phyloP scores from a whole-genome alignment of 2,888 invertebrate genomes.

The Cosmia pyralina region DNA sequence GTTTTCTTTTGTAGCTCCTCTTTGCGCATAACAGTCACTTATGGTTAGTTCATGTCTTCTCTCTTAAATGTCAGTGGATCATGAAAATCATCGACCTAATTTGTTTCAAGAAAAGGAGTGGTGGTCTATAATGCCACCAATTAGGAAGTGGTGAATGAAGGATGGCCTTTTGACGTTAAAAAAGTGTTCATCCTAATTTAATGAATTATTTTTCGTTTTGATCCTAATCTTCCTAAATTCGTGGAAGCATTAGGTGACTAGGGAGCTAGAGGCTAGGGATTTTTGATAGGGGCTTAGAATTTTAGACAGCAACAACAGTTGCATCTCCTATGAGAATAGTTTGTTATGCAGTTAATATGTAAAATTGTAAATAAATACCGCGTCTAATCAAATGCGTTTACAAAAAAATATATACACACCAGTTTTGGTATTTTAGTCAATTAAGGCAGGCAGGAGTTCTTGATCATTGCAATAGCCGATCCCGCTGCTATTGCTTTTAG shows the following conservation, averaged over 20 bases:
- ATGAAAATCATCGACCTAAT: not conserved
- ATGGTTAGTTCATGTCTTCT: not conserved
- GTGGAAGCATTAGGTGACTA: not conserved
- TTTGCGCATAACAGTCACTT: not conserved
- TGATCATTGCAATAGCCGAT: not conserved
- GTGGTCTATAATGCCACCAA: not conserved
- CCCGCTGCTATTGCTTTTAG: not conserved
- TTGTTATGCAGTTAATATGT: not conserved
- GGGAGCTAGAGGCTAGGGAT: too few relatives aligned
- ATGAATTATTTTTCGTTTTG: not conserved
- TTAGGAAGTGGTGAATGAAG: not conserved
- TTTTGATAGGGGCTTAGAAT: too few relatives aligned
- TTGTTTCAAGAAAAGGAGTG: not conserved
- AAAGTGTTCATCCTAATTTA: not conserved
- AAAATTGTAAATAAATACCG: too few relatives aligned
- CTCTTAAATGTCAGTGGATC: not conserved
- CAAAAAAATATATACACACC: not conserved
- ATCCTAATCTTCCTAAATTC: not conserved
- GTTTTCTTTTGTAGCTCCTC: too few relatives aligned
- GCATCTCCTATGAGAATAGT: not conserved
- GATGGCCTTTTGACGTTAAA: too few relatives aligned
- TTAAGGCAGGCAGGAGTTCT: not conserved
- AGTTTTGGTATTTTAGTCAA: not conserved
- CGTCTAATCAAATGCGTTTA: not conserved
- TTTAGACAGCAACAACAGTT: too few relatives aligned